A percentile compares a stretch with the other conserved stretches of the same genome.
Evolutionary conservation across 2,797 vertebrate genomes (phyloP).

Genomic region (Apogon hyalosoma): DNA sequence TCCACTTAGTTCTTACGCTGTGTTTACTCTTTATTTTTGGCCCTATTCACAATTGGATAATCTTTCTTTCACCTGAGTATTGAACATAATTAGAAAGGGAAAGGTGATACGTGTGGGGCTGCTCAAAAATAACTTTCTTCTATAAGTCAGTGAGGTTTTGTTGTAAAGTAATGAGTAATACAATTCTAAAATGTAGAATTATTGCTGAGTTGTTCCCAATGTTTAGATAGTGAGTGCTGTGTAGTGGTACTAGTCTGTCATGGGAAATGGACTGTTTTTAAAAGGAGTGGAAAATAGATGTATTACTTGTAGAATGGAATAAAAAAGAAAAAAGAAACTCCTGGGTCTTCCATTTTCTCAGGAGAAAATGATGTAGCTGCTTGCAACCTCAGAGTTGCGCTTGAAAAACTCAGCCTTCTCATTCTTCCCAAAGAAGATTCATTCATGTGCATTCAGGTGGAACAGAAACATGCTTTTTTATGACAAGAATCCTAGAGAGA

Average conservation of each 20-base stretch:
- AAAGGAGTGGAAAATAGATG: slow-evolving; percentile 10
- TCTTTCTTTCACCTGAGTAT: slow-evolving; percentile 25
- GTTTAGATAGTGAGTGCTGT: slow-evolving; percentile 8
- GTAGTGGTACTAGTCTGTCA: slow-evolving; percentile 4
- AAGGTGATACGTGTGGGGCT: not conserved
- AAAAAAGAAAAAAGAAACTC: slow-evolving; percentile 24
- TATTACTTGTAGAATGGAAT: slow-evolving; percentile 2
- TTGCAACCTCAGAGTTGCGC: slow-evolving; percentile 14
- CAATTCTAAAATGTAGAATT: not conserved
- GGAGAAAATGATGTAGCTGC: slow-evolving; percentile 38
- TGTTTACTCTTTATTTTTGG: slow-evolving; percentile 14
- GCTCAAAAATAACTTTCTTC: slow-evolving; percentile 29
- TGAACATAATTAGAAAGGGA: slow-evolving; percentile 41
- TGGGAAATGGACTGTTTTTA: not conserved
- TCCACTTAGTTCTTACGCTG: slow-evolving; percentile 3
- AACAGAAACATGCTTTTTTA: slow-evolving; percentile 24
- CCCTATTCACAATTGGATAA: slow-evolving; percentile 14
- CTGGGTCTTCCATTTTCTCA: slow-evolving; percentile 23
- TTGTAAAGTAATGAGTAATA: not conserved
- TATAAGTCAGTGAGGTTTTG: slow-evolving; percentile 12
- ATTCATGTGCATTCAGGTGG: slow-evolving; percentile 27
- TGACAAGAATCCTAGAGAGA: slow-evolving; percentile 16
- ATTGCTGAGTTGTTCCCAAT: slow-evolving; percentile 11
- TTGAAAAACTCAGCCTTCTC: slow-evolving; percentile 30
- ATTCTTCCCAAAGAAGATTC: slow-evolving; percentile 30